Base-by-base conservation (phyloP, 2,113 vertebrate species). In the Poecilia latipinna region DNA sequence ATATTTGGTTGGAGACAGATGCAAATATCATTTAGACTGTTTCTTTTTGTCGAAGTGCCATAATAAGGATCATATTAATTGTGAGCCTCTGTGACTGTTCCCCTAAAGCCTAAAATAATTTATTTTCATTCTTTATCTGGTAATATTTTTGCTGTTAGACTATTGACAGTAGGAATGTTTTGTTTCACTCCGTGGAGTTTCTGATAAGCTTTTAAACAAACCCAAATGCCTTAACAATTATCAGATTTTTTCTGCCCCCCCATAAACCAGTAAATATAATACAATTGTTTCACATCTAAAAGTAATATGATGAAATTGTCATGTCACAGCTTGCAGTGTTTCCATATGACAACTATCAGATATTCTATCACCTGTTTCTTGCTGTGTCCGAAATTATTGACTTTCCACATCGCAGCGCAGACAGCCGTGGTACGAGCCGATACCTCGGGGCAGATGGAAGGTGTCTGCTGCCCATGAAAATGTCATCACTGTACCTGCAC, bases 401-500 rank as follows among this genome's bases (percentile, higher is more conserved):
- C 82, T 61, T 66, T 68, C 80, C 82, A 79, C 87, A 82, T 85
- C 81, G 76, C 15, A 0, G 54, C 48, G 76, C 80, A 79, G 85
- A 80, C 88, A 88, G 65, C 72, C 61, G n/a, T 72, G 61, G 80
- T 61, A 64, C 44, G 66, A 85, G 63, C 26, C 29, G n/a, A 79
- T 68, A 70, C 69, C 71, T 84, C 26, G 12, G 77, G 80, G 86
- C 84, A 85, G 88, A 90, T 75, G 70, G 89, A 82, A 74, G 44
- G 73, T 86, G 82, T 90, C 86, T 89, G 54, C 78, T 79, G 80
- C 80, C 68, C 80, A 42, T 83, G 77, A 78, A 90, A 89, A 84
- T 89, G 86, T 90, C 89, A 88, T 82, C 72, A 62, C 73, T 74
- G 44, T 79, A 90, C 91, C 88, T 92, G 84, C 11, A 12, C 70